Conservation (phyloP, 2,113 vertebrate species). For the Cyanistes caeruleus region DNA sequence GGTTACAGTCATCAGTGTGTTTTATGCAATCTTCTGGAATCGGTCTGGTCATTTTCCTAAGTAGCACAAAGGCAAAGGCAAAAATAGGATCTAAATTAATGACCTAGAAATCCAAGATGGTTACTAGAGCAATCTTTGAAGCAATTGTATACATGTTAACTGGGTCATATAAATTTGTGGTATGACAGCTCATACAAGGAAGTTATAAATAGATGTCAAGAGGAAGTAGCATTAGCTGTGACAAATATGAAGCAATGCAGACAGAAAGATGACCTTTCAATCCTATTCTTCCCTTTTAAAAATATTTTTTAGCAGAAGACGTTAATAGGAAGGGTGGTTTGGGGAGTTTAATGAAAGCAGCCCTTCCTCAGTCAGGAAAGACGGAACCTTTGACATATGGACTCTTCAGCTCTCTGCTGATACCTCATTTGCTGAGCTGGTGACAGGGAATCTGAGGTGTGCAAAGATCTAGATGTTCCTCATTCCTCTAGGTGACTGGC, state of each 20-base stretch:
- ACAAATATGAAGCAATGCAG: background rate
- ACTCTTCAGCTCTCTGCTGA: background rate
- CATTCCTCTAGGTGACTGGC: background rate
- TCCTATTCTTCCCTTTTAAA: background rate
- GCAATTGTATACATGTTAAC: background rate
- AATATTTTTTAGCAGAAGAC: background rate
- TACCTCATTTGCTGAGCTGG: background rate
- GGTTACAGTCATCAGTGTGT: background rate
- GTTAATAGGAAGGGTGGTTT: background rate
- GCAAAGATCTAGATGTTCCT: background rate
- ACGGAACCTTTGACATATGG: accelerated
- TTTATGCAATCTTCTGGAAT: background rate
- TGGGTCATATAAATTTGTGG: slow-evolving; percentile 45
- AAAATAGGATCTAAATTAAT: slow-evolving; percentile 26
- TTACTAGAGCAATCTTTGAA: slow-evolving; percentile 30
- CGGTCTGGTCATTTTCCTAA: background rate
- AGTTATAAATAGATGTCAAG: slow-evolving; percentile 43
- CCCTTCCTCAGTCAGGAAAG: background rate
- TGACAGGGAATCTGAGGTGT: background rate
- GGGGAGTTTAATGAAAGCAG: background rate
- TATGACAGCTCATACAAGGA: slow-evolving; percentile 41
- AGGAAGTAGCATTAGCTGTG: slow-evolving; percentile 19
- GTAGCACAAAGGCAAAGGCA: slow-evolving; percentile 7
- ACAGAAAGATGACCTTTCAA: background rate
- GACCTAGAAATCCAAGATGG: slow-evolving; percentile 23